These are phyloP conservation scores for Calliscelio sp. DNA, from an alignment of 2,888 invertebrate genomes.

Conservation along the genomic window DNA sequence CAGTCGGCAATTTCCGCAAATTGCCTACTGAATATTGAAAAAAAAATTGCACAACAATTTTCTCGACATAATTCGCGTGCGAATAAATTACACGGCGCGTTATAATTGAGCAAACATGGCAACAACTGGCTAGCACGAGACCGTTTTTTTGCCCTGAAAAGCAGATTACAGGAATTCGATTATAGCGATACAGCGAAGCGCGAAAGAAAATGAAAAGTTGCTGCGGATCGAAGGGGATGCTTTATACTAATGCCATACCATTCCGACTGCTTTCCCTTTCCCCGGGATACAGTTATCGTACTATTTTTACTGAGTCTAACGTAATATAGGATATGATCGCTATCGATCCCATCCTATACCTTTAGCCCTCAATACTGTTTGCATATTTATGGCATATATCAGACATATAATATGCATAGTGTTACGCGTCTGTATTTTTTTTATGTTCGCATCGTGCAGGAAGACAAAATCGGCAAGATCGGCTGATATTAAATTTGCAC, in stretches of 20 bases:
- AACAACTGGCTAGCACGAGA: background rate
- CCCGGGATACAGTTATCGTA: slow-evolving; percentile 38
- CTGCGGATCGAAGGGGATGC: slow-evolving; percentile 31
- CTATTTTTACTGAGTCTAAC: slow-evolving; percentile 44
- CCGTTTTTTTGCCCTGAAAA: background rate
- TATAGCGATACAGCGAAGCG: slow-evolving; percentile 13
- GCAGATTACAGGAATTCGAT: slow-evolving; percentile 43
- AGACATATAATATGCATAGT: slow-evolving; percentile 45
- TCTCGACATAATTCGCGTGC: too few relatives aligned
- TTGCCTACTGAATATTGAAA: too few relatives aligned
- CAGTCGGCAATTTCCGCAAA: too few relatives aligned
- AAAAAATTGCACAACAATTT: too few relatives aligned
- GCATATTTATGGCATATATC: slow-evolving; percentile 47
- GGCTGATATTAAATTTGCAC: slow-evolving; percentile 35
- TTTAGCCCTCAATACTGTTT: slow-evolving; percentile 41
- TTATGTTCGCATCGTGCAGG: slow-evolving; percentile 20
- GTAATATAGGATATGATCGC: slow-evolving; percentile 46
- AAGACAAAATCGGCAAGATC: slow-evolving; percentile 36
- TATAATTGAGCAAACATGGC: slow-evolving; percentile 38
- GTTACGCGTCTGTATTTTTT: slow-evolving; percentile 43
- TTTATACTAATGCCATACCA: slow-evolving; percentile 47
- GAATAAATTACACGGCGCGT: too few relatives aligned
- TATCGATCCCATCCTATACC: slow-evolving; percentile 29
- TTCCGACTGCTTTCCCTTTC: slow-evolving; percentile 42
- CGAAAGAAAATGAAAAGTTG: slow-evolving; percentile 49